Evolutionary conservation across 2,113 vertebrate species (phyloP).

Genomic region (Toxotes jaculatrix): DNA sequence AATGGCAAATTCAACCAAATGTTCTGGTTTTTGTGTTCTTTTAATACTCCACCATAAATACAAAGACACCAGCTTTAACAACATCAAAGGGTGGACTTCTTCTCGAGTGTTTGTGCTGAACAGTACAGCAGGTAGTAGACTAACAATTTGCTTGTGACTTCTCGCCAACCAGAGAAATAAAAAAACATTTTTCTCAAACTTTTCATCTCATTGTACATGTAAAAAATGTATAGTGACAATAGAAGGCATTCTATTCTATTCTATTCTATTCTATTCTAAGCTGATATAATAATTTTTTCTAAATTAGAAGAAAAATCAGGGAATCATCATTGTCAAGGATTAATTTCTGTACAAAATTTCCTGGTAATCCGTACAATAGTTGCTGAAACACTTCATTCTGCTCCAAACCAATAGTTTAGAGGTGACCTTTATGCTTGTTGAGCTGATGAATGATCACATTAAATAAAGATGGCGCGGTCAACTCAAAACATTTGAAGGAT

Average conservation of each 20-base stretch:
- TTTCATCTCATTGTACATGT: too few relatives aligned
- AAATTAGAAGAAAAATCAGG: neutral
- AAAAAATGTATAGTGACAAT: too few relatives aligned
- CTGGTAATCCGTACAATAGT: neutral
- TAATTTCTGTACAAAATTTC: neutral
- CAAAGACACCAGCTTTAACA: neutral
- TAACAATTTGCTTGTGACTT: neutral
- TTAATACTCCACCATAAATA: neutral
- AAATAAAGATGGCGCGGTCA: conserved; percentile 39
- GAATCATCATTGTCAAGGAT: neutral
- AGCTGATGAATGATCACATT: conserved; percentile 24
- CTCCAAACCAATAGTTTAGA: neutral
- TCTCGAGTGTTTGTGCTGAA: neutral
- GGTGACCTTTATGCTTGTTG: conserved; percentile 28
- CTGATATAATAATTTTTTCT: too few relatives aligned
- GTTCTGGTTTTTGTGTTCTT: neutral
- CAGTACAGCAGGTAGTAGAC: neutral
- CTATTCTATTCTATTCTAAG: too few relatives aligned
- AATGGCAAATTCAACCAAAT: neutral
- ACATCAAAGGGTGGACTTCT: neutral
- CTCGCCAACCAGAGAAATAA: too few relatives aligned
- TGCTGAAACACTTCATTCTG: neutral
- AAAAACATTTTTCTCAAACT: neutral
- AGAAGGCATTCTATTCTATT: too few relatives aligned
- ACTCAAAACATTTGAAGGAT: conserved; percentile 36